These are phyloP conservation scores for Podilymbus podiceps DNA, from an alignment of 2,113 vertebrate genomes.

Conservation along the genomic window DNA sequence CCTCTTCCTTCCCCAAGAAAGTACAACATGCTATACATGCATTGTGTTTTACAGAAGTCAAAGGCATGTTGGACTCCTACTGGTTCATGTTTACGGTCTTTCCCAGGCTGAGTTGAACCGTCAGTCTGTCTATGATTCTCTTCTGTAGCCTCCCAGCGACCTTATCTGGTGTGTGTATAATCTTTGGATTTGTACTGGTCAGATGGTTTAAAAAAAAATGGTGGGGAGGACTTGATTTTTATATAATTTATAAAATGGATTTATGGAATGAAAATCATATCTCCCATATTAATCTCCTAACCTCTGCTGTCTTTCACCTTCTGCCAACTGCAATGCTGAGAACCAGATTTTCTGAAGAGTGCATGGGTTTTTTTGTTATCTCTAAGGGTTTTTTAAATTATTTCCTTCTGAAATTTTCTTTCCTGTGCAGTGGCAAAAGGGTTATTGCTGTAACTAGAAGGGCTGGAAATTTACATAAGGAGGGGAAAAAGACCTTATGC, in stretches of 20 bases:
- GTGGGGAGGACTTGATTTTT: not conserved
- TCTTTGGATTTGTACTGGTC: not conserved
- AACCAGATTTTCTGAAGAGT: not conserved
- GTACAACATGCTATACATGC: not conserved
- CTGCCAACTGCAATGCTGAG: not conserved
- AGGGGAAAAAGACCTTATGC: rapidly evolving
- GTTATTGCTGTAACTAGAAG: not conserved
- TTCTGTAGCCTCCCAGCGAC: not conserved
- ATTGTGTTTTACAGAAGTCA: not conserved
- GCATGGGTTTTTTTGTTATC: not conserved
- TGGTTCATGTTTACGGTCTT: rapidly evolving
- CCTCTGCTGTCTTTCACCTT: not conserved
- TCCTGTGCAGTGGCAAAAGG: not conserved
- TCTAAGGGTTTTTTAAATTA: not conserved
- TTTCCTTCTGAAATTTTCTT: not conserved
- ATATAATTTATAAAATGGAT: not conserved
- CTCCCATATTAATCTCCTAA: not conserved
- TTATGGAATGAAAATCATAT: not conserved
- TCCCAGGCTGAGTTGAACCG: not conserved
- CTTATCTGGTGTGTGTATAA: not conserved
- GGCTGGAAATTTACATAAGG: not conserved
- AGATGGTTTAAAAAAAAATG: not conserved
- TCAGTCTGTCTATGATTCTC: not conserved
- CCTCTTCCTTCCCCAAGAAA: not conserved
- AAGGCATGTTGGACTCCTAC: not conserved